Evolutionary conservation across 2,113 vertebrate genomes (phyloP), one percentile per base, ranked within the genome.

Genomic region (Odocoileus hemionus): DNA sequence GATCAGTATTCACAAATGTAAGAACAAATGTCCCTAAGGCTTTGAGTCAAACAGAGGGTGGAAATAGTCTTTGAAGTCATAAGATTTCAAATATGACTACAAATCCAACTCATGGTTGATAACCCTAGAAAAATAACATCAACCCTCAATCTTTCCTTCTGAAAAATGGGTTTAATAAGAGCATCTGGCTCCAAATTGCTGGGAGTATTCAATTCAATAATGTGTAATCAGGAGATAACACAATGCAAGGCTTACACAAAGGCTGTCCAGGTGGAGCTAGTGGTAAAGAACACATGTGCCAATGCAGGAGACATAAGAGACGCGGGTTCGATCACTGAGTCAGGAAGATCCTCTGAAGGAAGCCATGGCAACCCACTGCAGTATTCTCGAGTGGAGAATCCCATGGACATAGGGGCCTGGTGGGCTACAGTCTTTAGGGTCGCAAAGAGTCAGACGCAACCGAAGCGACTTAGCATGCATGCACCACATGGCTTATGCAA

Each of bases 301-400:
- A 43, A 2, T 26, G 39, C 58, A 61, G 28, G 58, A 61, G 12
- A 61, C 58, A 61, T 30, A 61, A 76, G 70, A 26, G 39, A 43
- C 1, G 0, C 0, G 0, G 39, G 39, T 43, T 76, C 0, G 3
- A 2, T 76, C 70, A 7, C 39, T 26, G 36, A 23, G 70, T 76
- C 1, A 0, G 39, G 12, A 76, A 26, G 39, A 43, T 26, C 12
- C 39, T 26, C 70, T 26, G 23, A 23, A 76, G 70, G 23, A 76
- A 43, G 70, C 39, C 39, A 43, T 43, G 39, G 39, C 70, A 43
- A 43, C 39, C 36, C 12, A 76, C 23, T 74, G 23, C 36, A 74
- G 36, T 14, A 25, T 74, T 74, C 21, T 14, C 14, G 70, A 43
- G 36, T 43, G 36, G 36, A 43, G 23, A 76, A 43, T 13, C 70